phyloP scores from a whole-genome alignment of 2,797 vertebrate species.

The Platyrinchus mystaceus region DNA sequence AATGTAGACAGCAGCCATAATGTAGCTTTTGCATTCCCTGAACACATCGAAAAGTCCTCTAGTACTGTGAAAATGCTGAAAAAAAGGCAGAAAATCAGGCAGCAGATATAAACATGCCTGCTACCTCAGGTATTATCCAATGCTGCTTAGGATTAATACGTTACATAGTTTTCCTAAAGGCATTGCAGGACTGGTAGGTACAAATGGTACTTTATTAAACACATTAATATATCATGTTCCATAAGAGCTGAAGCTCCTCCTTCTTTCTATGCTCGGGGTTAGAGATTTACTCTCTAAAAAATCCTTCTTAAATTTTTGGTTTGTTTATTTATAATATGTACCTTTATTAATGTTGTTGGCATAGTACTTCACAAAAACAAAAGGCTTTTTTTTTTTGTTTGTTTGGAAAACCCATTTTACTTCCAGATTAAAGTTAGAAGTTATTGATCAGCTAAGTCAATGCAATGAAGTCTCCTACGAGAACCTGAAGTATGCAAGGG shows the following conservation, averaged over 20 bases:
- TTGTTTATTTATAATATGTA: neutral
- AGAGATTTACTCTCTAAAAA: neutral
- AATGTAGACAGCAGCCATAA: neutral
- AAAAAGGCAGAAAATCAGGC: neutral
- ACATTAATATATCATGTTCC: neutral
- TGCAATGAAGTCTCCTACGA: slow-evolving; percentile 65
- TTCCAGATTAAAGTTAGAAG: slow-evolving; percentile 71
- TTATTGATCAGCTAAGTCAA: slow-evolving; percentile 66
- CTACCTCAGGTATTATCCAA: neutral
- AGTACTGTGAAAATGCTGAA: neutral
- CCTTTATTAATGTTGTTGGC: slow-evolving; percentile 44
- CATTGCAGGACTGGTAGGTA: neutral
- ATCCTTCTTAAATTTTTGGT: neutral
- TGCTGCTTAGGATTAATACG: neutral
- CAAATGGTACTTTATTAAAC: neutral
- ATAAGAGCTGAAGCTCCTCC: neutral
- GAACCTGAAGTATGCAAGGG: slow-evolving; percentile 71
- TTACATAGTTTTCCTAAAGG: neutral
- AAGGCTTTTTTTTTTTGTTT: slow-evolving; percentile 21
- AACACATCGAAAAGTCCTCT: neutral
- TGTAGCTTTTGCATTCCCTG: neutral
- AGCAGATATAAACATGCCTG: neutral
- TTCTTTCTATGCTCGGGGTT: neutral
- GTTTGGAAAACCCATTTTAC: slow-evolving; percentile 68
- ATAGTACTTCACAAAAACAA: slow-evolving; percentile 5